Conservation (phyloP, 2,113 vertebrate genomes). For the Thunnus maccoyii region DNA sequence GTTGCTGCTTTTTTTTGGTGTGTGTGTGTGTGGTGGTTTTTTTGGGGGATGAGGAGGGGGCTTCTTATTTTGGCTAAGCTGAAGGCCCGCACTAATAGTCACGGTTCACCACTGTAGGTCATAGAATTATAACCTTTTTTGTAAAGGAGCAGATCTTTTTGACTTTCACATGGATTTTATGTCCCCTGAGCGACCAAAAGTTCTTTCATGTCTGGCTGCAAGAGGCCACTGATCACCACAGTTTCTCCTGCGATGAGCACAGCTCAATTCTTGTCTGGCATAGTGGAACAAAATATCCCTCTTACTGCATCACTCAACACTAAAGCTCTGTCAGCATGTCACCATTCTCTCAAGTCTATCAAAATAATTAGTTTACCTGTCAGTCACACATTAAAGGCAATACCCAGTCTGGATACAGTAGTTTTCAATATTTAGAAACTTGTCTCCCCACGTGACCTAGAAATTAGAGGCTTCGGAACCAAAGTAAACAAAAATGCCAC, state of each 20-base stretch:
- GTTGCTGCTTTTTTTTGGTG: no score
- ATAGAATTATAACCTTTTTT: background rate
- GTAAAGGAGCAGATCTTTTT: background rate
- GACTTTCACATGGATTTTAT: background rate
- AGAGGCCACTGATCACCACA: conserved; percentile 9
- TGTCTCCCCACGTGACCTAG: conserved; percentile 1
- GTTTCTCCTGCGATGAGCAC: conserved; percentile 28
- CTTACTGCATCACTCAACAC: conserved; percentile 13
- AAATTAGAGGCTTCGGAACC: background rate
- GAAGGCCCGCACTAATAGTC: no score
- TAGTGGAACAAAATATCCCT: conserved; percentile 47
- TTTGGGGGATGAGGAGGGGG: no score
- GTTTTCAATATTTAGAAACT: conserved; percentile 19
- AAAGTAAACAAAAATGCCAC: conserved; percentile 7
- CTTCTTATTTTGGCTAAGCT: no score
- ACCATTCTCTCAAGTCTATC: conserved; percentile 35
- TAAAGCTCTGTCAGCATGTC: conserved; percentile 35
- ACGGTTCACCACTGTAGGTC: no score
- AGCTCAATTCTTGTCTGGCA: conserved; percentile 32
- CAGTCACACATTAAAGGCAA: conserved; percentile 37
- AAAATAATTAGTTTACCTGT: conserved; percentile 54
- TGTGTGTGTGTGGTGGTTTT: no score
- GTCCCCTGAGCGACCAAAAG: background rate
- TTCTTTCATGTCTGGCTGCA: conserved; percentile 9
- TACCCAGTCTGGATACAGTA: background rate